A percentile compares a stretch with the other conserved stretches of the same genome.
Evolutionary conservation across 2,888 invertebrate species (phyloP).

Genomic region (Leistus spinibarbis): DNA sequence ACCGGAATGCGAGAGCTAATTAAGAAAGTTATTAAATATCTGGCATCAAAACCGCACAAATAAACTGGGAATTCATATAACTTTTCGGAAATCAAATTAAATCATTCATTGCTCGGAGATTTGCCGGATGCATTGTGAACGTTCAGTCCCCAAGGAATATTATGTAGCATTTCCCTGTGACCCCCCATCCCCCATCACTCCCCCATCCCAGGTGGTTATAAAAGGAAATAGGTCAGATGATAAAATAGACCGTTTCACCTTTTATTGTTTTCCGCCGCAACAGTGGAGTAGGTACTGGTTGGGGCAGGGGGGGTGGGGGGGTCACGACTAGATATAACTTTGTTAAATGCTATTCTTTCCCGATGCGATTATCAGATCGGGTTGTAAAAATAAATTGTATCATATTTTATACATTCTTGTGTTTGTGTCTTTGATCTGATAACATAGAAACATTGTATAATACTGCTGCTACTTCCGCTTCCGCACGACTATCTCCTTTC

Average conservation of each 20-base stretch:
- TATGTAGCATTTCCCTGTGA: neutral
- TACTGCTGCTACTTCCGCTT: neutral
- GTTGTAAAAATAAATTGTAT: constrained; percentile 35
- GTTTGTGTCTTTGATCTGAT: constrained; percentile 24
- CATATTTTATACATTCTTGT: constrained; percentile 17
- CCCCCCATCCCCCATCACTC: neutral
- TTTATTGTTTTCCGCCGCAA: constrained; percentile 13
- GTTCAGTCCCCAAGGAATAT: constrained; percentile 24
- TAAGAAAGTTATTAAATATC: too few relatives aligned
- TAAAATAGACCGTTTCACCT: constrained; percentile 31
- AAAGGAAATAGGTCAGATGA: constrained; percentile 27
- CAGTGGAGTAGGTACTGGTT: neutral
- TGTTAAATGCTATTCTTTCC: constrained; percentile 29
- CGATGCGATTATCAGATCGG: constrained; percentile 36
- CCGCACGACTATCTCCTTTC: neutral
- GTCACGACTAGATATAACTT: constrained; percentile 29
- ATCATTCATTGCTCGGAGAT: constrained; percentile 5
- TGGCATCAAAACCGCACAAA: too few relatives aligned
- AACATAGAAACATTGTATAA: constrained; percentile 19
- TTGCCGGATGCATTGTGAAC: constrained; percentile 25
- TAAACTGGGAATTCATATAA: too few relatives aligned
- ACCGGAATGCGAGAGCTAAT: too few relatives aligned
- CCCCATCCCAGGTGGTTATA: neutral
- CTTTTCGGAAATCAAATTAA: constrained; percentile 3
- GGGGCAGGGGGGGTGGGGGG: too few relatives aligned